Base-by-base conservation (phyloP, 2,888 invertebrate genomes). In the Julus scanicus region DNA sequence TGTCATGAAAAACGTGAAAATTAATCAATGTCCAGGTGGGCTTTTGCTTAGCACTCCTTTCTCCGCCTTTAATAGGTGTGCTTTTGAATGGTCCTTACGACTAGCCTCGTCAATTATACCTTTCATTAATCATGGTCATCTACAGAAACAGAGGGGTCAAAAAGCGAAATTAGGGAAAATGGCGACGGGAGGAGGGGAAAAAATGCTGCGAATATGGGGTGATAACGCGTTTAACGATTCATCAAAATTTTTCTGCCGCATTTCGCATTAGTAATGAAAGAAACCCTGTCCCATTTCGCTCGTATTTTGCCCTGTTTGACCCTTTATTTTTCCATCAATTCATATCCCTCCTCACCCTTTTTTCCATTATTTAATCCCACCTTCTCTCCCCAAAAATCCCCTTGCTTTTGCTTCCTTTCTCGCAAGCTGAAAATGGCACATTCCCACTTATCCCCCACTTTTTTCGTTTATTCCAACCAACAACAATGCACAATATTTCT, bases 81-180 rank as follows among this genome's bases (percentile, higher is more conserved):
- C 71, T 71, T 71, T 71, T 71, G 71, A 71, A 71, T 71, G 71
- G 29, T 71, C 29, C 71, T 71, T 71, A 29, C 71, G 29, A 71
- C 71, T 71, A 84, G 44, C 84, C 48, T 48, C 84, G 84, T 84
- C 84, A 84, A 84, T 84, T 84, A 84, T 40, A 84, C 44, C 20
- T n/a, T 40, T 48, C 84, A 84, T 84, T 84, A 84, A 84, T 84
- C 84, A 84, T 84, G 84, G 84, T 84, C 84, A 84, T 84, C 84
- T 15, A 48, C 48, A 84, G 84, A 84, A 84, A 84, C 84, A 84
- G 71, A 71, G n/a, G 71, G 71, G 71, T 71, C 71, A 71, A 29
- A 29, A 71, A 71, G 71, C 71, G 71, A 71, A 71, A 71, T 71
- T 71, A 71, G 71, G 71, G 71, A 71, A 71, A 71, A 71, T 71